Percentiles rank a stretch among this genome's conserved stretches.
Evolutionary conservation across 1,140 invertebrate species (phyloP).

Genomic region (Drosophila biarmipes): DNA sequence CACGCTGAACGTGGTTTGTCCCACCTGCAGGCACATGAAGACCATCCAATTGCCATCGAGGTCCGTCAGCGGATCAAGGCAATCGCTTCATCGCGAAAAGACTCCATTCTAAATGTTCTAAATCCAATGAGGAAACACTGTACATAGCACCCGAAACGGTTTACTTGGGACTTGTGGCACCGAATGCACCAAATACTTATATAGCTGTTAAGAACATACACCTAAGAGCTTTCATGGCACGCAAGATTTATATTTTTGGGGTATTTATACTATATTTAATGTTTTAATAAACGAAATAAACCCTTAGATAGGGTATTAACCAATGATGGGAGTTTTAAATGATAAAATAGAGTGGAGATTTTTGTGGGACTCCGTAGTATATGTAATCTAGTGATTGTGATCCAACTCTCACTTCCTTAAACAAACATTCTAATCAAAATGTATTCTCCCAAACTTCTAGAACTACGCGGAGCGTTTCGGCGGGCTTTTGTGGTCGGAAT

Average conservation of each 20-base stretch:
- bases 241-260: slow-evolving; percentile 34
- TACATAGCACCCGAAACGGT: slow-evolving; percentile 39
- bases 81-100: slow-evolving; percentile 70
- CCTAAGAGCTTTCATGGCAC: slow-evolving; percentile 36
- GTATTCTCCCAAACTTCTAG: slow-evolving; percentile 68
- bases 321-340: slow-evolving; percentile 5
- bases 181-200: slow-evolving; percentile 71
- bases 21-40: slow-evolving; percentile 72
- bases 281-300: slow-evolving; percentile 49
- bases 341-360: not conserved
- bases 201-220: slow-evolving; percentile 43
- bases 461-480: slow-evolving; percentile 56
- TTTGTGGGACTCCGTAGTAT: not conserved
- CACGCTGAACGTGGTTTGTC: slow-evolving; percentile 65
- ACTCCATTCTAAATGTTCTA: slow-evolving; percentile 52
- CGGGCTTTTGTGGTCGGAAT: slow-evolving; percentile 60
- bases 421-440: slow-evolving; percentile 20
- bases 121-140: slow-evolving; percentile 14
- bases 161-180: slow-evolving; percentile 53
- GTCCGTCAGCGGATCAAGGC: slow-evolving; percentile 63
- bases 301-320: slow-evolving; percentile 26
- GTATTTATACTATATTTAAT: slow-evolving; percentile 58
- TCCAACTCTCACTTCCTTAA: slow-evolving; percentile 4
- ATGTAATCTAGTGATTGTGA: not conserved
- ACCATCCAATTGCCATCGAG: slow-evolving; percentile 63